Percentiles rank a stretch among this genome's conserved stretches.
These are phyloP conservation scores for Sesia apiformis DNA, from an alignment of 2,888 invertebrate species.

Conservation along the genomic window DNA sequence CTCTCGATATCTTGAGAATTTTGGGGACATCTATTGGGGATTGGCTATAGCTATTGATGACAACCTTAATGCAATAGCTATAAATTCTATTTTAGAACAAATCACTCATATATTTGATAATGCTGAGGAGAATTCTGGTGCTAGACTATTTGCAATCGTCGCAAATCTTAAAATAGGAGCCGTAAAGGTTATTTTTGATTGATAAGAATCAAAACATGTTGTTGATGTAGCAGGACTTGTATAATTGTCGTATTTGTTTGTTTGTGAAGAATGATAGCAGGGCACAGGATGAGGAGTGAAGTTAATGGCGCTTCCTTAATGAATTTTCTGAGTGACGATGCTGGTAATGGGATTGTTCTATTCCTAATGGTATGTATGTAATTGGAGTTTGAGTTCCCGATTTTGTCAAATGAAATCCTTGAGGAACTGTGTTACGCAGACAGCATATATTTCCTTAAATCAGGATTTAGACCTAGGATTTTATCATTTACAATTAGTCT, in stretches of 20 bases:
- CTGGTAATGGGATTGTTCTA: conserved; percentile 42
- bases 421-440: too few relatives aligned
- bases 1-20: conserved; percentile 73
- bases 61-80: conserved; percentile 21
- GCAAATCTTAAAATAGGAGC: conserved; percentile 14
- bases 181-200: conserved; percentile 15
- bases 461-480: too few relatives aligned
- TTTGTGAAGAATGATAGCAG: conserved; percentile 59
- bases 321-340: conserved; percentile 61
- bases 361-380: too few relatives aligned
- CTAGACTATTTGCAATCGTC: conserved; percentile 19
- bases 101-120: conserved; percentile 11
- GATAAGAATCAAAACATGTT: conserved; percentile 9
- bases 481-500: too few relatives aligned
- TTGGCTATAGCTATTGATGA: not conserved
- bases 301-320: conserved; percentile 65
- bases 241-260: conserved; percentile 70
- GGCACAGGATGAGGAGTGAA: conserved; percentile 51
- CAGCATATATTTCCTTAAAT: too few relatives aligned
- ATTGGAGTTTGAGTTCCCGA: too few relatives aligned
- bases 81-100: conserved; percentile 24
- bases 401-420: too few relatives aligned
- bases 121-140: conserved; percentile 3
- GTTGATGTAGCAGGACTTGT: too few relatives aligned
- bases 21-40: conserved; percentile 34